phyloP scores from a whole-genome alignment of 2,113 vertebrate genomes.

The Trematocara unimaculatum region DNA sequence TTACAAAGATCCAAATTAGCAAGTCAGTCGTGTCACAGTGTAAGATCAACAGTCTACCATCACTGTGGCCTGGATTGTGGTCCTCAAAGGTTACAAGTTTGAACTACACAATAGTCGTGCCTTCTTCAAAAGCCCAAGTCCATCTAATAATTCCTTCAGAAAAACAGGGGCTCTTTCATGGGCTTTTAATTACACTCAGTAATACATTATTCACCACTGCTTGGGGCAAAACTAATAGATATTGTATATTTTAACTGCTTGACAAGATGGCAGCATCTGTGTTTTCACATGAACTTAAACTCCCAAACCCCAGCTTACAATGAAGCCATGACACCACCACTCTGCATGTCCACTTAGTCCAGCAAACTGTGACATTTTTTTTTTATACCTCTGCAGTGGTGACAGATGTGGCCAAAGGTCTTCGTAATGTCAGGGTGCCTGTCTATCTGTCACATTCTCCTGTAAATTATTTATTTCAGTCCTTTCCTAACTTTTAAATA shows the following conservation, averaged over 20 bases:
- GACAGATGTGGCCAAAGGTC: not conserved
- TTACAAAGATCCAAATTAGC: slow-evolving; percentile 32
- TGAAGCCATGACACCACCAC: not conserved
- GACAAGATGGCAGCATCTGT: not conserved
- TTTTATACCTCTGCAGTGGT: not conserved
- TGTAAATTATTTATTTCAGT: not conserved
- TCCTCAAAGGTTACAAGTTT: not conserved
- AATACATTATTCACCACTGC: not conserved
- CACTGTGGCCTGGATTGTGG: not conserved
- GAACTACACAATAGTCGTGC: not conserved
- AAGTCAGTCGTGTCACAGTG: not conserved
- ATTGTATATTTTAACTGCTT: not conserved
- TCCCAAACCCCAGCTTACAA: not conserved
- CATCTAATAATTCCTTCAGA: not conserved
- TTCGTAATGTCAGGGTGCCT: not conserved
- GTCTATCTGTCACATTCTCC: not conserved
- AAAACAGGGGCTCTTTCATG: not conserved
- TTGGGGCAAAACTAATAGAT: not conserved
- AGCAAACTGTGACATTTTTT: not conserved
- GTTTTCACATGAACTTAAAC: not conserved
- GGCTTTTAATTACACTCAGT: not conserved
- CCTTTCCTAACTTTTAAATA: not conserved
- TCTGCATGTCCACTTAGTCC: not conserved
- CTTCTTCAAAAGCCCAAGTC: not conserved
- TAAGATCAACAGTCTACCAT: not conserved